phyloP scores from a whole-genome alignment of 2,797 vertebrate genomes.

The Scarus forsteni region DNA sequence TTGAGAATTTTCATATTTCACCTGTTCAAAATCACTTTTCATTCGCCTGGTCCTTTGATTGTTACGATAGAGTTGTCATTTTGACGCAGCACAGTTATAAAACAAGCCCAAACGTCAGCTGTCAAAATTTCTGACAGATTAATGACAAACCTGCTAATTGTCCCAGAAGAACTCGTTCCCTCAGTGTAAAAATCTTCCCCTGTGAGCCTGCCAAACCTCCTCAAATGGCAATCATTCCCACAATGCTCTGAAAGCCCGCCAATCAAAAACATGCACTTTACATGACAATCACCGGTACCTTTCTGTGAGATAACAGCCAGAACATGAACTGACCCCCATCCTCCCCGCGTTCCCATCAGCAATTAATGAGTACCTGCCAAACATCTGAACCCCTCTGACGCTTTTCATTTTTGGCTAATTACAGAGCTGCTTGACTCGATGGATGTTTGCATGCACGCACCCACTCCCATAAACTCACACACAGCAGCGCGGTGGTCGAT shows the following conservation, averaged over 20 bases:
- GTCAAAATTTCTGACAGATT: constrained; percentile 47
- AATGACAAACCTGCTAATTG: constrained; percentile 46
- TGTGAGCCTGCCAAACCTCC: constrained; percentile 15
- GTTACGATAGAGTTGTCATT: not conserved
- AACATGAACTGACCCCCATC: constrained; percentile 54
- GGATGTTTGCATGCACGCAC: constrained; percentile 39
- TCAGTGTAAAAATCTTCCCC: not conserved
- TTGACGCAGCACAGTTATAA: constrained; percentile 3
- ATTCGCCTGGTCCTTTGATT: no score
- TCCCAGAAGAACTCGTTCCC: constrained; percentile 35
- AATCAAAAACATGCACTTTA: constrained; percentile 45
- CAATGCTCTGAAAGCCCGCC: constrained; percentile 8
- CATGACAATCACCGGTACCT: constrained; percentile 45
- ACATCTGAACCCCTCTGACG: constrained; percentile 54
- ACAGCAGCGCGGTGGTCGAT: constrained; percentile 10
- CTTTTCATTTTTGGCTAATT: constrained; percentile 70
- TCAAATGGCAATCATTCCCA: constrained; percentile 20
- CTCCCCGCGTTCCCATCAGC: constrained; percentile 49
- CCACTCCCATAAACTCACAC: constrained; percentile 21
- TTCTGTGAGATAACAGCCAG: constrained; percentile 55
- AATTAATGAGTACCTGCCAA: constrained; percentile 71
- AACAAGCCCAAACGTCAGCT: constrained; percentile 21
- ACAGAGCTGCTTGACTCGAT: constrained; percentile 41
- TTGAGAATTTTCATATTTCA: no score
- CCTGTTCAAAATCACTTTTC: no score